Conservation (phyloP, 2,113 vertebrate species). For the Paralichthys olivaceus region DNA sequence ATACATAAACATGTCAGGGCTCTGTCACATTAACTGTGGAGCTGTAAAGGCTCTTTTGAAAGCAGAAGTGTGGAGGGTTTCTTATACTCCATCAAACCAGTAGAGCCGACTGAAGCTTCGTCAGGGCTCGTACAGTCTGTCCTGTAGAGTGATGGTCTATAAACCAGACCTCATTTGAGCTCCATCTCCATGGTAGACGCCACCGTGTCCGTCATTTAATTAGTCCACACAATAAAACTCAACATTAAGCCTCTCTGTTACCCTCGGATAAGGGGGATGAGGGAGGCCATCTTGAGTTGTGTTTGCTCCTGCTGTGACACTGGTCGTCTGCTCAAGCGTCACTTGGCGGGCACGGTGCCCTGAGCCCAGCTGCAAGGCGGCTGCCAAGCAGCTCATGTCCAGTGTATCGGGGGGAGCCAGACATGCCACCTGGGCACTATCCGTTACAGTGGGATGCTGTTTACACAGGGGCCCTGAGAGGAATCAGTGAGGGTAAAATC, state of each 20-base stretch:
- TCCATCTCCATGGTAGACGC: constrained; percentile 63
- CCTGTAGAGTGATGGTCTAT: constrained; percentile 53
- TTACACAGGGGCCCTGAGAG: constrained; percentile 30
- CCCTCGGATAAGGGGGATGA: constrained; percentile 36
- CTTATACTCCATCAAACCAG: constrained; percentile 45
- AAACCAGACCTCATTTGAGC: constrained; percentile 58
- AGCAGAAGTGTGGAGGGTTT: constrained; percentile 20
- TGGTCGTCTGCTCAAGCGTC: constrained; percentile 47
- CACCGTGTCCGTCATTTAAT: constrained; percentile 65
- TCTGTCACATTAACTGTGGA: constrained; percentile 26
- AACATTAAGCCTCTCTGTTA: constrained; percentile 61
- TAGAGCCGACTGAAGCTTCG: constrained; percentile 34
- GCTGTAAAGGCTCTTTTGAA: constrained; percentile 21
- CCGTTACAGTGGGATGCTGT: constrained; percentile 54
- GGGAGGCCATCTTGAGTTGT: constrained; percentile 49
- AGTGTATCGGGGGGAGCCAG: constrained; percentile 39
- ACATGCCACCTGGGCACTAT: constrained; percentile 62
- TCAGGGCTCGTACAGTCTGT: constrained; percentile 39
- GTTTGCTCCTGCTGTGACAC: constrained; percentile 59
- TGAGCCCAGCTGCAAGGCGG: constrained; percentile 55
- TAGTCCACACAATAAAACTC: constrained; percentile 71
- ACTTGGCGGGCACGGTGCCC: constrained; percentile 55
- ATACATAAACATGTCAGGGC: neutral
- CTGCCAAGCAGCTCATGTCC: constrained; percentile 39
- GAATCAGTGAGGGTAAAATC: constrained; percentile 9